A percentile compares a stretch with the other conserved stretches of the same genome.
These are phyloP conservation scores for Leptopterna dolabrata DNA, from an alignment of 2,888 invertebrate species.

Conservation along the genomic window DNA sequence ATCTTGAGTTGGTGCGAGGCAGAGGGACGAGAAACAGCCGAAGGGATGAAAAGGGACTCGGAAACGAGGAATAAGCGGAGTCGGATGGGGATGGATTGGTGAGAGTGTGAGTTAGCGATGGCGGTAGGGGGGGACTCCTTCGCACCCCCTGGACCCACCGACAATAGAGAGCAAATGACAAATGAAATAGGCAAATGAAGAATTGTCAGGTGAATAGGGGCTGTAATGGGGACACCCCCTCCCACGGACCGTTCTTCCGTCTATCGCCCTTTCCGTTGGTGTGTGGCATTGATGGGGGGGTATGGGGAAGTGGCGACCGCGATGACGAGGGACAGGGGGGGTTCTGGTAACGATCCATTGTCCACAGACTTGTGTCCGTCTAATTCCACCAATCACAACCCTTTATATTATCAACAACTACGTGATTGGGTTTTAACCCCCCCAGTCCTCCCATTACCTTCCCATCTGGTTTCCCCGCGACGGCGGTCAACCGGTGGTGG, in stretches of 20 bases:
- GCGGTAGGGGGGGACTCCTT: background rate
- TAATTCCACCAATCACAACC: slow-evolving; percentile 57
- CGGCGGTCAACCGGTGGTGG: slow-evolving; percentile 14
- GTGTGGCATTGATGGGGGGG: background rate
- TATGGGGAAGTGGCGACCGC: background rate
- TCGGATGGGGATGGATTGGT: background rate
- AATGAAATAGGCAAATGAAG: slow-evolving; percentile 72
- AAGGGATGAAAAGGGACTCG: slow-evolving; percentile 14
- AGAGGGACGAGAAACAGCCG: background rate
- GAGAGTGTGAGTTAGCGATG: background rate
- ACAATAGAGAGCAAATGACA: slow-evolving; percentile 71
- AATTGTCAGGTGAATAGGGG: slow-evolving; percentile 66
- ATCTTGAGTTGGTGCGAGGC: background rate
- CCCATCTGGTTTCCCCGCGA: background rate
- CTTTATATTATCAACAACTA: slow-evolving; percentile 56
- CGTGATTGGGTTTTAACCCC: slow-evolving; percentile 53
- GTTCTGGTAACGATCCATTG: slow-evolving; percentile 56
- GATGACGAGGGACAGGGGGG: too few relatives aligned
- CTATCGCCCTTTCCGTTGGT: background rate
- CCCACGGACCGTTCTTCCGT: background rate
- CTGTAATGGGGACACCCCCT: slow-evolving; percentile 41
- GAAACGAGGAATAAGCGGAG: background rate
- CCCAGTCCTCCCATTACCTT: background rate
- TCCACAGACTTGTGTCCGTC: slow-evolving; percentile 52
- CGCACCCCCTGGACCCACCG: slow-evolving; percentile 43